Conservation (phyloP, 1,140 invertebrate genomes). For the Caenorhabditis tropicalis region DNA sequence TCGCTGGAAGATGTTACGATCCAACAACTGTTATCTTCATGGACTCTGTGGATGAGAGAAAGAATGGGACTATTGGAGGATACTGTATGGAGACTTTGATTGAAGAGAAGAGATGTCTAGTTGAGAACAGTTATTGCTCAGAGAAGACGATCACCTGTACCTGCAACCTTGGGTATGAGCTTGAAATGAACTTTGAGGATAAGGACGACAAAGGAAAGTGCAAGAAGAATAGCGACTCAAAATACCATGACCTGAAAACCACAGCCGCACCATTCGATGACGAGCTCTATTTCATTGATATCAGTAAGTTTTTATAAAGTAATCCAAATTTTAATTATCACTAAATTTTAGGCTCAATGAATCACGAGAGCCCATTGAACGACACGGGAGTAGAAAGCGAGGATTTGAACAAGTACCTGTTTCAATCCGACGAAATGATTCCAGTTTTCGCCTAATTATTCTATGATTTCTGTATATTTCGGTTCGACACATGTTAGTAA, state of each 20-base stretch:
- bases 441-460: slow-evolving; percentile 51
- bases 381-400: slow-evolving; percentile 26
- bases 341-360: slow-evolving; percentile 41
- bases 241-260: slow-evolving; percentile 42
- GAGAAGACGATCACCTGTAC: slow-evolving; percentile 69
- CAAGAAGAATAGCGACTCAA: slow-evolving; percentile 35
- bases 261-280: slow-evolving; percentile 36
- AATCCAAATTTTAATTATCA: neutral
- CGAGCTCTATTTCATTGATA: slow-evolving; percentile 55
- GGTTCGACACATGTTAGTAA: slow-evolving; percentile 19
- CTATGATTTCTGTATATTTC: slow-evolving; percentile 8
- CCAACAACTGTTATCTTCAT: slow-evolving; percentile 72
- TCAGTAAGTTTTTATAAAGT: slow-evolving; percentile 21
- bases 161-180: slow-evolving; percentile 67
- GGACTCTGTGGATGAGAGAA: slow-evolving; percentile 70
- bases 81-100: slow-evolving; percentile 66
- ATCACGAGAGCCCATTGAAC: slow-evolving; percentile 12
- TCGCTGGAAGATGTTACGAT: slow-evolving; percentile 68
- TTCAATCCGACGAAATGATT: slow-evolving; percentile 53
- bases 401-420: slow-evolving; percentile 51
- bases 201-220: slow-evolving; percentile 59
- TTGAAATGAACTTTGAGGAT: slow-evolving; percentile 67
- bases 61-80: slow-evolving; percentile 70
- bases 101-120: slow-evolving; percentile 66
- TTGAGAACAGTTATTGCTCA: slow-evolving; percentile 69